Evolutionary conservation across 2,797 vertebrate species (phyloP).

Genomic region (Centroberyx gerrardi): DNA sequence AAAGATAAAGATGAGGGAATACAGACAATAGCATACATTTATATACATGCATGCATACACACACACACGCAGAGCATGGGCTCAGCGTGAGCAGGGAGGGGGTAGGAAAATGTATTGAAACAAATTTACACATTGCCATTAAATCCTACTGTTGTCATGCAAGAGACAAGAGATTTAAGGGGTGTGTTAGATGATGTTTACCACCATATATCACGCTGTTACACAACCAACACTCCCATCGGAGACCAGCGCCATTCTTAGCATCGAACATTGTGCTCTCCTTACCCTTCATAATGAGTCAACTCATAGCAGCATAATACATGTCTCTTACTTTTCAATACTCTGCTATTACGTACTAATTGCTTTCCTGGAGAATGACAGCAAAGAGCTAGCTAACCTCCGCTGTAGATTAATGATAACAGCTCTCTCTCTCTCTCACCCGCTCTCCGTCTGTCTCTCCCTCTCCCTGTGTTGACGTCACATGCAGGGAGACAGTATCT

Average conservation of each 20-base stretch:
- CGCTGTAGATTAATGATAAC: conserved; percentile 68
- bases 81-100: not conserved
- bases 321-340: conserved; percentile 24
- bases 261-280: not conserved
- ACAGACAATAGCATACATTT: not conserved
- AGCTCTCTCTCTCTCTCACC: conserved; percentile 32
- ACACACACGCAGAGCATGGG: not conserved
- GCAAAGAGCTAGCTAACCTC: conserved; percentile 46
- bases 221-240: conserved; percentile 14
- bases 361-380: conserved; percentile 60
- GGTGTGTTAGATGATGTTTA: not conserved
- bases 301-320: not conserved
- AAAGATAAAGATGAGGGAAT: not conserved
- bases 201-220: conserved; percentile 23
- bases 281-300: conserved; percentile 26
- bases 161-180: conserved; percentile 8
- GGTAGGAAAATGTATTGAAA: not conserved
- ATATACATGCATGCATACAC: not conserved
- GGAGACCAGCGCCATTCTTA: not conserved
- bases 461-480: conserved; percentile 70
- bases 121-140: conserved; percentile 1
- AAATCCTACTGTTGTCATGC: not conserved
- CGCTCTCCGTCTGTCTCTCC: conserved; percentile 33
- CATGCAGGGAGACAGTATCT: conserved; percentile 76
- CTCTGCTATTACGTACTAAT: conserved; percentile 52